A percentile compares a stretch with the other conserved stretches of the same genome.
Evolutionary conservation across 2,888 invertebrate genomes (phyloP).

Genomic region (Epirrhoe tristata): DNA sequence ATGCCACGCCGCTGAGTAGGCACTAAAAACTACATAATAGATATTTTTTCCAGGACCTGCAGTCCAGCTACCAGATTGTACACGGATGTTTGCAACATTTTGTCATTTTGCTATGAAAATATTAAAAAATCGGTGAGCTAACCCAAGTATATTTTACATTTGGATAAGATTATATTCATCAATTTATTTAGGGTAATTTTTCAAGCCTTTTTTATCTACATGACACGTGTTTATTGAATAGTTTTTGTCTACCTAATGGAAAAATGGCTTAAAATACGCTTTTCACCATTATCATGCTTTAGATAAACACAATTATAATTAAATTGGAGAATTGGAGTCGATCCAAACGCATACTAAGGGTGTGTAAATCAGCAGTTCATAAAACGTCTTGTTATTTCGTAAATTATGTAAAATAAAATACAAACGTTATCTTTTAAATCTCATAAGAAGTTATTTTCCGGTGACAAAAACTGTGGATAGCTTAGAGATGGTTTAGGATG

Average conservation of each 20-base stretch:
- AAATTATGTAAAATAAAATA: neutral
- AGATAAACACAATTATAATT: neutral
- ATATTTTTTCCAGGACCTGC: conserved; percentile 49
- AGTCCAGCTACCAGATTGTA: conserved; percentile 52
- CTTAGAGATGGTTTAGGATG: neutral
- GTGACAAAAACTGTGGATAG: neutral
- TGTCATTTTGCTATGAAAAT: conserved; percentile 43
- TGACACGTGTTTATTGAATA: no score
- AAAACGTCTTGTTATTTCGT: conserved; percentile 3
- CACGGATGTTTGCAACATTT: conserved; percentile 32
- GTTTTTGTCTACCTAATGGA: no score
- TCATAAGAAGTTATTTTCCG: neutral
- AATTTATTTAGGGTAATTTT: no score
- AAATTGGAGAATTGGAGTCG: neutral
- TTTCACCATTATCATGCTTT: neutral
- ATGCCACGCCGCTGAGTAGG: no score
- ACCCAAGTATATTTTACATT: neutral
- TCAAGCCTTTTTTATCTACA: no score
- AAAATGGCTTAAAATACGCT: neutral
- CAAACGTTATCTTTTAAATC: neutral
- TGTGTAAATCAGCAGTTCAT: conserved; percentile 3
- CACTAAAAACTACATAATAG: no score
- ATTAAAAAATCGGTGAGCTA: conserved; percentile 47
- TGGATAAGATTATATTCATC: no score
- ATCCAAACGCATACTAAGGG: neutral